These are phyloP conservation scores for Shinisaurus crocodilurus DNA, from an alignment of 2,113 vertebrate species.

Conservation along the genomic window DNA sequence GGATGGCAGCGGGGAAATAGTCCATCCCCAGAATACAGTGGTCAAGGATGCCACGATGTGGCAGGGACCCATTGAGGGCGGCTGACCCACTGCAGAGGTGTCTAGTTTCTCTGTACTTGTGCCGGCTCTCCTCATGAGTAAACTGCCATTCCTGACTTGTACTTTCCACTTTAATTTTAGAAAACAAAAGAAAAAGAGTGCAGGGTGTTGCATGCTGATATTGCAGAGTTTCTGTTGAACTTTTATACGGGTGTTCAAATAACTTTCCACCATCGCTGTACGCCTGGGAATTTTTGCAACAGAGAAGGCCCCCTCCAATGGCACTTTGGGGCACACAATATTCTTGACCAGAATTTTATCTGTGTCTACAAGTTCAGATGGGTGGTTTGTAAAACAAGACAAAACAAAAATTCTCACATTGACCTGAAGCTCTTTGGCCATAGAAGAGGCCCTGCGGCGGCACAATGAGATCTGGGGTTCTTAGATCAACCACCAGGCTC, in stretches of 20 bases:
- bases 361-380: neutral
- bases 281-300: neutral
- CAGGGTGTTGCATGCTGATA: constrained; percentile 24
- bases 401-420: neutral
- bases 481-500: constrained; percentile 17
- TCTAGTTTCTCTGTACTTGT: neutral
- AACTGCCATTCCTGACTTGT: constrained; percentile 37
- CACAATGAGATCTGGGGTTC: constrained; percentile 14
- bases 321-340: neutral
- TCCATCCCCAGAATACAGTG: neutral
- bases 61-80: neutral
- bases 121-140: constrained; percentile 27
- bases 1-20: constrained; percentile 1
- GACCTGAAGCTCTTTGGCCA: constrained; percentile 23
- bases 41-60: constrained; percentile 16
- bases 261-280: neutral
- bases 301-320: neutral
- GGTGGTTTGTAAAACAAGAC: neutral
- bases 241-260: neutral
- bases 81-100: constrained; percentile 5
- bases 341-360: neutral
- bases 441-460: neutral
- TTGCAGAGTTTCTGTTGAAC: neutral
- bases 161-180: constrained; percentile 40
- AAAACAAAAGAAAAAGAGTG: neutral